Percentiles rank a stretch among this genome's conserved stretches.
Conservation (phyloP, 92 coral and sea anemone species). For the Diadumene lineata region DNA sequence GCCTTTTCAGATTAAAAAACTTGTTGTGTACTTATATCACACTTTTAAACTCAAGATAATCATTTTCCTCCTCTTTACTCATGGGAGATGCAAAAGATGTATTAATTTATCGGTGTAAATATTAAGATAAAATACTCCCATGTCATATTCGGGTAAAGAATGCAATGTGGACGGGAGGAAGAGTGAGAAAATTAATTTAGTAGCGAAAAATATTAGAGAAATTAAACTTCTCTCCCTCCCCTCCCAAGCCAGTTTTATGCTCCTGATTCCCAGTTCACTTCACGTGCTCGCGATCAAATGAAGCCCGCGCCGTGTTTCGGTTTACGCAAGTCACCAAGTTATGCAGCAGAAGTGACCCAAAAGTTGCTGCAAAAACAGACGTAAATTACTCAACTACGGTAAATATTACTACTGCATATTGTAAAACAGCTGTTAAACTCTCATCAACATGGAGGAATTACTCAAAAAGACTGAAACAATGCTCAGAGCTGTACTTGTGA, state of each 20-base stretch:
- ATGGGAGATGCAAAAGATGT: no score
- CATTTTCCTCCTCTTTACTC: no score
- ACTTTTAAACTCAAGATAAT: no score
- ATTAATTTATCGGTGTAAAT: no score
- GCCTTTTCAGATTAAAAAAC: no score
- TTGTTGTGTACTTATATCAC: no score
- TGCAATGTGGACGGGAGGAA: no score
- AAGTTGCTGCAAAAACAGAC: neutral
- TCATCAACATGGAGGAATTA: slow-evolving; percentile 54
- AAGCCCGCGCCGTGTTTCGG: slow-evolving; percentile 23
- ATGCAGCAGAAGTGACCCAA: neutral
- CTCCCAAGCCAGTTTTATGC: neutral
- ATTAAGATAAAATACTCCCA: no score
- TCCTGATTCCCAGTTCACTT: slow-evolving; percentile 7
- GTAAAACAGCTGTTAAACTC: neutral
- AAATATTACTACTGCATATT: neutral
- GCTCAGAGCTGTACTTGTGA: slow-evolving; percentile 91
- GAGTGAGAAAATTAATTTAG: no score
- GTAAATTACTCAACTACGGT: neutral
- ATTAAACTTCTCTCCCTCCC: slow-evolving; percentile 7
- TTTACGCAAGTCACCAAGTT: neutral
- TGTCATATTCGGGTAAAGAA: no score
- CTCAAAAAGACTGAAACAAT: slow-evolving; percentile 78
- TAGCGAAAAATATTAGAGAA: no score
- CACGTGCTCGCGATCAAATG: slow-evolving; percentile 38